These are phyloP conservation scores for Heliocidaris tuberculata DNA, from an alignment of 35 echinoderm and acorn worm genomes.

Conservation along the genomic window DNA sequence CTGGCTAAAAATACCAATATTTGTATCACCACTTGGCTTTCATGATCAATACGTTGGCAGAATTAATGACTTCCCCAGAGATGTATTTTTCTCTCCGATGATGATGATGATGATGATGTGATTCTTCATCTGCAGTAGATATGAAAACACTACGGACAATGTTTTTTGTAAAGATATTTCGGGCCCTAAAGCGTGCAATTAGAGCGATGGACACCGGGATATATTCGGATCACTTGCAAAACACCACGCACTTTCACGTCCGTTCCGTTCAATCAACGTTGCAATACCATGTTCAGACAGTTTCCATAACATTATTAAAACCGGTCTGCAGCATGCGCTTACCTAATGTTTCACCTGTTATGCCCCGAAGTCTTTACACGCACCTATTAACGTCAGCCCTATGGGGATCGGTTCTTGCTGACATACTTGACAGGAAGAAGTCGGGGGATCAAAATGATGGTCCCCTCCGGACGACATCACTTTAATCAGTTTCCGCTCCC, in stretches of 20 bases:
- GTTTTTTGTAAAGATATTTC: too few relatives aligned
- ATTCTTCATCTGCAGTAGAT: too few relatives aligned
- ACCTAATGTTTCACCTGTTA: background rate
- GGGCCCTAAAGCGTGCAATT: background rate
- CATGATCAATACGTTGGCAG: too few relatives aligned
- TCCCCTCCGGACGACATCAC: slow-evolving; percentile 13
- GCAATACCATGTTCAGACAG: background rate
- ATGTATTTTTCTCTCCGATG: too few relatives aligned
- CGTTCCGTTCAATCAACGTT: background rate
- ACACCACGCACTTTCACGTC: background rate
- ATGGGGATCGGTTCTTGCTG: background rate
- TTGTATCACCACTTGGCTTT: too few relatives aligned
- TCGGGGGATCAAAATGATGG: background rate
- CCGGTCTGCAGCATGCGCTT: background rate
- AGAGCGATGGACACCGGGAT: background rate
- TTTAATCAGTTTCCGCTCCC: slow-evolving; percentile 9
- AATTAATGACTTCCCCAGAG: too few relatives aligned
- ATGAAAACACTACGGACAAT: too few relatives aligned
- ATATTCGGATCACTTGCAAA: background rate
- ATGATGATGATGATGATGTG: too few relatives aligned
- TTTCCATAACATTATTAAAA: background rate
- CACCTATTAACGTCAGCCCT: background rate
- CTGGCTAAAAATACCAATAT: too few relatives aligned
- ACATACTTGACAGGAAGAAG: slow-evolving; percentile 2
- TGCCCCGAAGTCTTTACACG: background rate